Conservation (phyloP, 2,113 vertebrate genomes). For the Smithornis capensis region DNA sequence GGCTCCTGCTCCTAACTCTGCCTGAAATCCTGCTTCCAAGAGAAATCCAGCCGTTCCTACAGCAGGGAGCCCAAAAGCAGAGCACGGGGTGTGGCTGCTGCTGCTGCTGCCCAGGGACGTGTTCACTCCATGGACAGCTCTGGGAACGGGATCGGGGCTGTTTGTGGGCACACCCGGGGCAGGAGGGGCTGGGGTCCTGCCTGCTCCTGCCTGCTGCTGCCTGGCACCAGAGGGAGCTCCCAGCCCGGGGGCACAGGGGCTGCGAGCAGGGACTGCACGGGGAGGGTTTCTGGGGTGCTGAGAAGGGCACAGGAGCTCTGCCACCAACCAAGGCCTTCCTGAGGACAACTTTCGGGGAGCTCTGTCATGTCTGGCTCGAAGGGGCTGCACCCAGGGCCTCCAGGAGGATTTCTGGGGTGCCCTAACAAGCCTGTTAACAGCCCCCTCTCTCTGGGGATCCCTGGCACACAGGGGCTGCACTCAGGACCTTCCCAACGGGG, state of each 20-base stretch:
- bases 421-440: too few relatives aligned
- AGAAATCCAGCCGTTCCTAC: neutral
- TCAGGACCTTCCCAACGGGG: neutral
- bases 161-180: neutral
- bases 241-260: neutral
- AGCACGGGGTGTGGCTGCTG: neutral
- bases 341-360: neutral
- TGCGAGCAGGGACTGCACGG: neutral
- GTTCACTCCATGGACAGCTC: too few relatives aligned
- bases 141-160: too few relatives aligned
- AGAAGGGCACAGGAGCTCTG: neutral
- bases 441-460: neutral
- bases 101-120: neutral
- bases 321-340: neutral
- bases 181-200: neutral
- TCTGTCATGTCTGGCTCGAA: neutral
- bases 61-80: neutral
- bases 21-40: neutral
- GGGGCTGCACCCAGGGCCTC: neutral
- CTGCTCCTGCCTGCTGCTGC: neutral
- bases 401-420: too few relatives aligned
- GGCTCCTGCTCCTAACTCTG: neutral
- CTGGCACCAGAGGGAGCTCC: neutral
- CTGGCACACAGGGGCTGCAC: too few relatives aligned
- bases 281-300: rapidly evolving